Conservation (phyloP, 2,113 vertebrate genomes). For the Stegastes partitus region DNA sequence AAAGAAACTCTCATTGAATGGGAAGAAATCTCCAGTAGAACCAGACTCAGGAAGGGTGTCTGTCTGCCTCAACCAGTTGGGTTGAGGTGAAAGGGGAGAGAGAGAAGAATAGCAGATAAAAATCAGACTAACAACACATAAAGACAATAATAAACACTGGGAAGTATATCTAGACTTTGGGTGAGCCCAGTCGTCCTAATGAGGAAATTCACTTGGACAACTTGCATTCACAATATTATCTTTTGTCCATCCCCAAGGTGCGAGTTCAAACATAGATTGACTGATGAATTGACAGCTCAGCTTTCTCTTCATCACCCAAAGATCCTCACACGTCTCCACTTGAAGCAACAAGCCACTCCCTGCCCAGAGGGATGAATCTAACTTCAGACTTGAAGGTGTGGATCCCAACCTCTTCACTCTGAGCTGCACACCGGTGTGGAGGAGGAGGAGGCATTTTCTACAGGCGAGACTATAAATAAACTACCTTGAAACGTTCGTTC, state of each 20-base stretch:
- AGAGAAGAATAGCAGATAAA: too few relatives aligned
- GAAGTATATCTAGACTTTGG: background rate
- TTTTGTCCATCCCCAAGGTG: too few relatives aligned
- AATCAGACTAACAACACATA: too few relatives aligned
- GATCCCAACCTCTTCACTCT: background rate
- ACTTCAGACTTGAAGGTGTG: background rate
- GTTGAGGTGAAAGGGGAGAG: too few relatives aligned
- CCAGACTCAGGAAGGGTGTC: too few relatives aligned
- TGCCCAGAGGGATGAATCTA: background rate
- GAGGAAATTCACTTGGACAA: too few relatives aligned
- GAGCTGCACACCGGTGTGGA: background rate
- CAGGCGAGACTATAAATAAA: constrained; percentile 24
- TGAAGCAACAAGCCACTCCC: background rate
- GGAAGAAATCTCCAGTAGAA: too few relatives aligned
- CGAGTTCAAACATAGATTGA: too few relatives aligned
- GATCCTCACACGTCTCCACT: background rate
- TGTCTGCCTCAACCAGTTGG: too few relatives aligned
- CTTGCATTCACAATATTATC: too few relatives aligned
- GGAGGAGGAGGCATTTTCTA: background rate
- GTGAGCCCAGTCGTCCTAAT: background rate
- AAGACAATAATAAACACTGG: too few relatives aligned
- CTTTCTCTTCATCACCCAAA: background rate
- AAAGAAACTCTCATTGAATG: too few relatives aligned
- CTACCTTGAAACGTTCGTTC: constrained; percentile 26
- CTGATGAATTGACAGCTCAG: background rate